Percentiles rank a stretch among this genome's conserved stretches.
Evolutionary conservation across 2,797 vertebrate genomes (phyloP).

Genomic region (Microcaecilia unicolor): DNA sequence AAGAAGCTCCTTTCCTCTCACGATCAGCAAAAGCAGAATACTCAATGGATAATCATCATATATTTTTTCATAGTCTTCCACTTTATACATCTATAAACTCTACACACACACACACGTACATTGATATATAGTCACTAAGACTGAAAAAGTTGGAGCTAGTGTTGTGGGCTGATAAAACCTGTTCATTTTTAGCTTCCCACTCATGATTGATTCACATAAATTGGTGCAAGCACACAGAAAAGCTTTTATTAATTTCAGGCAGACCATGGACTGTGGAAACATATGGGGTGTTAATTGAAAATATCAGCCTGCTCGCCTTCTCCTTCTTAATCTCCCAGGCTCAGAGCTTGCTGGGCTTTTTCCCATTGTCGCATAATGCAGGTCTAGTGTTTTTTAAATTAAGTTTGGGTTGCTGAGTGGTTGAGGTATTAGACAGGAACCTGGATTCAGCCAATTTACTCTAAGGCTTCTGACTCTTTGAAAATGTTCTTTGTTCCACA

Average conservation of each 20-base stretch:
- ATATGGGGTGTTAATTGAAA: slow-evolving; percentile 35
- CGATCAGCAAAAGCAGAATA: no score
- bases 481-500: background rate
- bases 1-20: no score
- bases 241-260: slow-evolving; percentile 30
- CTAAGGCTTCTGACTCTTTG: slow-evolving; percentile 13
- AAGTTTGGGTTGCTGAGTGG: slow-evolving; percentile 9
- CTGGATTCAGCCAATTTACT: slow-evolving; percentile 13
- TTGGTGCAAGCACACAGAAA: background rate
- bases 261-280: slow-evolving; percentile 18
- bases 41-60: no score
- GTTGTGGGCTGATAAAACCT: no score
- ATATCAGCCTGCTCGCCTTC: slow-evolving; percentile 12
- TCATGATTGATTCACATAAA: slow-evolving; percentile 22
- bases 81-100: no score
- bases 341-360: slow-evolving; percentile 22
- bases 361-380: slow-evolving; percentile 13
- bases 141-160: no score
- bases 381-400: slow-evolving; percentile 19
- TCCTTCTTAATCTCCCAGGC: slow-evolving; percentile 23
- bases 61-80: no score
- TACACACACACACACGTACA: no score
- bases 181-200: slow-evolving; percentile 4
- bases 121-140: no score
- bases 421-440: slow-evolving; percentile 11